Percentiles rank a stretch among this genome's conserved stretches.
Conservation (phyloP, 1,140 invertebrate species). For the Caenorhabditis briggsae region DNA sequence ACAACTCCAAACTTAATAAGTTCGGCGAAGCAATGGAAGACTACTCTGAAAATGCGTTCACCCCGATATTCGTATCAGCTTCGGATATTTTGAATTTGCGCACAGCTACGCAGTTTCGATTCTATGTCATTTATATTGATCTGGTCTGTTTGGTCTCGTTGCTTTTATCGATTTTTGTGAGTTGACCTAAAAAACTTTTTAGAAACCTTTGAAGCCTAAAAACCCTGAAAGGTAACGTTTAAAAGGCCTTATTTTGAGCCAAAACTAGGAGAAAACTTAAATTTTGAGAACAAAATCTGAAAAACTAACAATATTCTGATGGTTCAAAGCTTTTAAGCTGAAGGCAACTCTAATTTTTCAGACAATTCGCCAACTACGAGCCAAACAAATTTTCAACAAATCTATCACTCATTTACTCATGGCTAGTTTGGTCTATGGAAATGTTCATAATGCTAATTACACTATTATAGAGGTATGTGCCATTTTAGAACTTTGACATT, state of each 20-base stretch:
- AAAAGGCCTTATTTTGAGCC: no score
- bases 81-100: not conserved
- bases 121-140: conserved; percentile 26
- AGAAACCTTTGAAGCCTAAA: not conserved
- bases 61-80: not conserved
- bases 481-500: conserved; percentile 4
- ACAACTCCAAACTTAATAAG: no score
- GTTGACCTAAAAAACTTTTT: not conserved
- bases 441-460: conserved; percentile 3
- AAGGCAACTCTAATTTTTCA: not conserved
- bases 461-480: conserved; percentile 14
- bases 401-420: conserved; percentile 34
- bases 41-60: not conserved
- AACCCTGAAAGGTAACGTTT: not conserved
- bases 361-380: not conserved
- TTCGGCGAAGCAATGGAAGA: not conserved
- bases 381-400: conserved; percentile 17
- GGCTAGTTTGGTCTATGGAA: conserved; percentile 19
- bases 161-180: conserved; percentile 27
- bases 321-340: not conserved
- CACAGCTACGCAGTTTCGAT: not conserved
- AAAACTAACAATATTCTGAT: not conserved
- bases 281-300: not conserved
- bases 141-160: not conserved
- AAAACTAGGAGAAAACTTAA: not conserved